Evolutionary conservation across 2,888 invertebrate genomes (phyloP), one percentile per base, ranked within the genome.

Genomic region (Clunio marinus): DNA sequence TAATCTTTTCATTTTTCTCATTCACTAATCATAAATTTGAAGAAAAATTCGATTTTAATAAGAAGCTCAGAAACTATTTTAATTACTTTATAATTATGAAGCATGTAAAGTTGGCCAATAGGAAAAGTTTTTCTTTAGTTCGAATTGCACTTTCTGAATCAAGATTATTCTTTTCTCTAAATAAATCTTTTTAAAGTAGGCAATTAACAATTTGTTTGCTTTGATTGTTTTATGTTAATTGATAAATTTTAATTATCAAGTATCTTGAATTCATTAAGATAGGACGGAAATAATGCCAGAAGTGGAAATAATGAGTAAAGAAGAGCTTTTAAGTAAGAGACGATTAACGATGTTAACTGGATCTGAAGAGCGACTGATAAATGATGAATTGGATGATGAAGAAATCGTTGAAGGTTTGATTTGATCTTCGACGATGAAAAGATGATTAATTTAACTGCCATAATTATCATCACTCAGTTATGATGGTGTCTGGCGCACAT

Each of bases 311-410:
- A 69, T 46, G 17, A 35, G 13, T 17, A 57, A 66, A 65, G 66
- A 65, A 55, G 35, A 67, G 22, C 13, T 55, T 10, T 28, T 68
- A 8, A 68, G 41, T 27, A 75, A 76, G 71, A 75, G 78, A 3
- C 74, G 79, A 46, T 70, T 79, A 59, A 79, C 79, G 20, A 76
- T 79, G 65, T 75, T 77, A 58, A 71, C 72, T 5, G 74, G 76
- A 22, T 75, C 74, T 63, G 75, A 75, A 41, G 74, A 73, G 57
- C 72, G 75, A 20, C 74, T 74, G 13, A 76, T 75, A 71, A 75
- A 73, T 70, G 74, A 69, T 25, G 70, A 68, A 3, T 10, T 58
- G 5, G 68, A 68, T 15, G 41, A 58, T 68, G 68, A 68, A 25
- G 68, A 68, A 57, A 68, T 68, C 20, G 58, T 68, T 58, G 68